phyloP scores from a whole-genome alignment of 2,797 vertebrate species.

The Gymnocypris eckloni region DNA sequence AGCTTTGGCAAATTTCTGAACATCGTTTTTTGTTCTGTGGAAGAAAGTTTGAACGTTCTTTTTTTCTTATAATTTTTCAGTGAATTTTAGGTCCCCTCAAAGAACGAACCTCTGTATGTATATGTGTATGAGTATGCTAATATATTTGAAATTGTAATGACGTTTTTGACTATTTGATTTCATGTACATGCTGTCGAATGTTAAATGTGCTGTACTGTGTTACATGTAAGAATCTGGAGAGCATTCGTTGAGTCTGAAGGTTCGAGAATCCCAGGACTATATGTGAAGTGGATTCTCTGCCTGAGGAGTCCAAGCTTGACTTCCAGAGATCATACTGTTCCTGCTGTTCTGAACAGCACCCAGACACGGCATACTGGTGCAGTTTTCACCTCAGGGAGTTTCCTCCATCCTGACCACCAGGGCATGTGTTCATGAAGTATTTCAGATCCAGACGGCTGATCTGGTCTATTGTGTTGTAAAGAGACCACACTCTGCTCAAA shows the following conservation, averaged over 20 bases:
- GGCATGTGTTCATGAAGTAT: slow-evolving; percentile 33
- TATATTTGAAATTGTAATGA: slow-evolving; percentile 42
- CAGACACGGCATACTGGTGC: slow-evolving; percentile 62
- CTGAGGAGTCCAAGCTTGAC: not conserved
- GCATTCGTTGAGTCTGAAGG: slow-evolving; percentile 1
- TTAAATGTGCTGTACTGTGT: slow-evolving; percentile 52
- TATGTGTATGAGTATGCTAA: slow-evolving; percentile 35
- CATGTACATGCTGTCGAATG: slow-evolving; percentile 33
- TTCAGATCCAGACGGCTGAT: slow-evolving; percentile 27
- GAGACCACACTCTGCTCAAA: not conserved
- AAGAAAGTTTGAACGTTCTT: not conserved
- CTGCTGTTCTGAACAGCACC: slow-evolving; percentile 48
- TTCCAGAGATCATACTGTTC: slow-evolving; percentile 24
- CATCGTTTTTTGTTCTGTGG: not conserved
- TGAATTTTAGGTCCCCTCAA: not conserved
- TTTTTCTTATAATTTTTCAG: not conserved
- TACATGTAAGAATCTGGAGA: slow-evolving; percentile 16
- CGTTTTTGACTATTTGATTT: slow-evolving; percentile 34
- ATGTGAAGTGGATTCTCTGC: slow-evolving; percentile 6
- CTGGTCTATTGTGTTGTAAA: slow-evolving; percentile 12
- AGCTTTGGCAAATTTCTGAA: not conserved
- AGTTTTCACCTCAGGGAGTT: slow-evolving; percentile 79
- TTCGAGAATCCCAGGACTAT: slow-evolving; percentile 11
- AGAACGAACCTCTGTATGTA: not conserved
- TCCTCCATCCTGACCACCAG: slow-evolving; percentile 31